Base-by-base conservation (phyloP, 2,113 vertebrate genomes). In the Petrocephalus zakoni region DNA sequence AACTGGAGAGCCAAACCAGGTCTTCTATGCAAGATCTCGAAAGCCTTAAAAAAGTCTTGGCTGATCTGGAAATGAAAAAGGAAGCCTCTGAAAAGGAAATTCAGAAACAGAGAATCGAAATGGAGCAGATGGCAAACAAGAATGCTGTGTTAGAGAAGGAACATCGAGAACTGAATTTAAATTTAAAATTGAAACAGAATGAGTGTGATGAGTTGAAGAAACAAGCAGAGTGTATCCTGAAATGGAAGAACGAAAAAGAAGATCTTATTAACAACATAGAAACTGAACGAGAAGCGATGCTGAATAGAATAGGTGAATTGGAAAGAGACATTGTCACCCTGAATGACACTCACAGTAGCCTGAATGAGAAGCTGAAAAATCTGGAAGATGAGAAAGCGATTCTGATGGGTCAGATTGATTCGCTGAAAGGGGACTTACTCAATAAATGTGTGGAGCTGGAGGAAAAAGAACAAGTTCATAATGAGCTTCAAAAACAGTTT, bases 181-280 rank as follows among this genome's bases (percentile, higher is more conserved):
- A 91, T 0, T 92, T 97, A 68, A 91, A 61, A 52, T 84, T 86
- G 5, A 96, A 95, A 51, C 95, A 95, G 90, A 95, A 88, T 68
- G 96, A 97, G 92, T 95, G 91, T 90, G 94, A 95, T 82, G 93
- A 95, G 53, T 22, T 96, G 88, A 96, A 93, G 88, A 94, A 91
- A 88, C 94, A 97, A 88, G 91, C 94, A 91, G 88, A 90, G 89
- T 87, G 89, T 87, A 94, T 98, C 91, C 94, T 94, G 90, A 92
- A 89, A 4, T 96, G 97, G 96, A 98, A 97, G 92, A 95, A 90
- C 22, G 96, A 97, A 93, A 96, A 94, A 0, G 95, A 97, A 90
- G 84, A 90, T 21, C 86, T 96, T 88, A 86, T 97, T 56, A 94
- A 91, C 91, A 91, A 96, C 58, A 89, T 95, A 19, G 93, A 94